Base-by-base conservation (phyloP, 1,140 invertebrate species). In the Homalodisca vitripennis region DNA sequence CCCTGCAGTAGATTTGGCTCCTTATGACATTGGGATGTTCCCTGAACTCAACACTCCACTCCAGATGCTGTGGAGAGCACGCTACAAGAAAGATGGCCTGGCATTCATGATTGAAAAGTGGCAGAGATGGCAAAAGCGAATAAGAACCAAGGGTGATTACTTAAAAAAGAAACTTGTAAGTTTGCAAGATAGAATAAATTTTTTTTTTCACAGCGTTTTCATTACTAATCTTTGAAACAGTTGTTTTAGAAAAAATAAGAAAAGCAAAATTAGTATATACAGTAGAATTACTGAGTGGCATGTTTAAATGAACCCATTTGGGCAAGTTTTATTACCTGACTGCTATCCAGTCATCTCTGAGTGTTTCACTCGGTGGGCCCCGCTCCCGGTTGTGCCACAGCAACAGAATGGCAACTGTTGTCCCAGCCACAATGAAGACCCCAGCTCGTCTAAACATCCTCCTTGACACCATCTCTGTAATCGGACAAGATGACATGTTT, bases 401-500 rank as follows among this genome's bases (percentile, higher is more conserved):
- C 13, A 60, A 3, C 14, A 60, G n/a, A 3, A 60, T 27, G n/a
- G 29, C 6, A 6, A 60, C 12, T n/a, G 27, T 3, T 60, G 22
- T 26, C 2, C 12, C 27, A 2, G 29, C 55, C 10, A 60, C 2
- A 3, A 60, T 29, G 2, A 60, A 26, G 14, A 27, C 22, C 55
- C 55, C 26, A 2, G 26, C 55, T 27, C 55, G 22, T 6, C 55
- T 13, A 30, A 60, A 60, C 55, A 60, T 60, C n/a, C 55, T 26
- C n/a, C 55, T 26, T 12, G 55, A 60, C 3, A 60, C 55, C 55
- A 60, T 60, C n/a, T n/a, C n/a, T n/a, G n/a, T n/a, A n/a, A n/a
- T n/a, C n/a, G n/a, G n/a, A n/a, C n/a, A n/a, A n/a, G n/a, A n/a
- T n/a, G n/a, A n/a, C n/a, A n/a, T n/a, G n/a, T n/a, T n/a, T n/a